A percentile compares a stretch with the other conserved stretches of the same genome.
Evolutionary conservation across 2,113 vertebrate genomes (phyloP).

Genomic region (Podilymbus podiceps): DNA sequence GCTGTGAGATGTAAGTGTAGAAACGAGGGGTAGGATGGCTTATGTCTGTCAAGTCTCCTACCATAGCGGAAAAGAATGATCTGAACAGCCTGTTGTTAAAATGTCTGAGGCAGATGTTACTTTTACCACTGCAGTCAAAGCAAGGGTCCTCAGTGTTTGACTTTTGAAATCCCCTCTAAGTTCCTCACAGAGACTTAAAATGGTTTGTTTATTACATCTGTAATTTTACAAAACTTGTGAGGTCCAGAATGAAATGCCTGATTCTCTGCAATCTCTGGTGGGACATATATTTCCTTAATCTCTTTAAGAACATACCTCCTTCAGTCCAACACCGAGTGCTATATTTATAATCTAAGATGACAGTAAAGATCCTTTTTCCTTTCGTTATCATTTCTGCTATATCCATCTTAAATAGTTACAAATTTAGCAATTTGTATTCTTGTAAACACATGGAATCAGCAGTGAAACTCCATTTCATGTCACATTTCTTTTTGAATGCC

Average conservation of each 20-base stretch:
- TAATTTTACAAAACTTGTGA: constrained; percentile 71
- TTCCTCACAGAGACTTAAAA: constrained; percentile 73
- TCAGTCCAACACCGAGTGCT: constrained; percentile 8
- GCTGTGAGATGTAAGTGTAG: not conserved
- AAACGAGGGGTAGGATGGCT: constrained; percentile 37
- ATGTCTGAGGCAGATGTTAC: constrained; percentile 71
- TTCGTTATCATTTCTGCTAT: not conserved
- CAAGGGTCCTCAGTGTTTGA: constrained; percentile 75
- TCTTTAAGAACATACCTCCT: constrained; percentile 42
- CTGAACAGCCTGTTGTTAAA: constrained; percentile 69
- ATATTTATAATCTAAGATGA: not conserved
- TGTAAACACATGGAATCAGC: not conserved
- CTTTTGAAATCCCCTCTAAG: constrained; percentile 75
- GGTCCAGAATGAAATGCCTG: constrained; percentile 49
- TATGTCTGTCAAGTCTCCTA: constrained; percentile 57
- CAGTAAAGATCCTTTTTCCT: not conserved
- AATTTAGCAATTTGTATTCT: not conserved
- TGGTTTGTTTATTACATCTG: constrained; percentile 73
- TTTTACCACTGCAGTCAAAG: constrained; percentile 73
- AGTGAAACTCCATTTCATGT: not conserved
- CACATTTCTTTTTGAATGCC: not conserved
- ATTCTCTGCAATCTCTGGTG: not conserved
- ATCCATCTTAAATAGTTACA: not conserved
- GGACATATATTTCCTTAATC: constrained; percentile 40
- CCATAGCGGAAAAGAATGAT: constrained; percentile 59